A percentile compares a stretch with the other conserved stretches of the same genome.
Conservation (phyloP, 92 coral and sea anemone species). For the Paramuricea clavata region DNA sequence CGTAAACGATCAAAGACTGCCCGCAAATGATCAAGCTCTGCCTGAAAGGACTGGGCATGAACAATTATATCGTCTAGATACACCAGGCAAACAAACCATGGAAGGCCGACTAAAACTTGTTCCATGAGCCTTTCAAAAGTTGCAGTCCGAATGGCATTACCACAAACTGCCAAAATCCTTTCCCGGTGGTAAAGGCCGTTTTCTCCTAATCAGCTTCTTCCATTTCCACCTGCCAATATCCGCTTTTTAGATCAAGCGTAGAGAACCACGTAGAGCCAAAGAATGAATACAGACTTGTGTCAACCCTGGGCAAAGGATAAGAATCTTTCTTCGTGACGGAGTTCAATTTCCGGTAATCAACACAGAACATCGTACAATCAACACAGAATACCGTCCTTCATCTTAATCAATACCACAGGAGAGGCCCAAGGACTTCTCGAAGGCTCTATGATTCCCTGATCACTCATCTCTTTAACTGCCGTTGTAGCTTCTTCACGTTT, state of each 20-base stretch:
- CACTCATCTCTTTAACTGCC: neutral
- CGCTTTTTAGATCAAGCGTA: conserved; percentile 25
- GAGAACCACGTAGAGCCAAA: conserved; percentile 43
- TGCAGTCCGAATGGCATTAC: conserved; percentile 16
- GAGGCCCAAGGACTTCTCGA: neutral
- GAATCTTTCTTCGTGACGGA: conserved; percentile 25
- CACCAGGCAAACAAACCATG: neutral
- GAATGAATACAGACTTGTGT: conserved; percentile 2
- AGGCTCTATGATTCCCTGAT: conserved; percentile 14
- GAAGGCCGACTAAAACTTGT: conserved; percentile 1
- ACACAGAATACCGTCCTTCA: neutral
- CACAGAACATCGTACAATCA: neutral
- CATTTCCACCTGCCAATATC: conserved; percentile 28
- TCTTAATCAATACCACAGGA: neutral
- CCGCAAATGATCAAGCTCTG: neutral
- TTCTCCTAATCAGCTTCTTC: conserved; percentile 8
- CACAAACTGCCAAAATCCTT: conserved; percentile 3
- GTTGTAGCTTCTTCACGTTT: conserved; percentile 14
- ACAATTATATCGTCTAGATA: conserved; percentile 17
- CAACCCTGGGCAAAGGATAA: conserved; percentile 20
- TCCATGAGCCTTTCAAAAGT: neutral
- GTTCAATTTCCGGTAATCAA: conserved; percentile 2
- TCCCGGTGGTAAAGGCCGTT: conserved; percentile 25
- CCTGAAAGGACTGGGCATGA: neutral
- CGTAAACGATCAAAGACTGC: neutral